Conservation (phyloP, 2,797 vertebrate genomes). For the Dryobates pubescens region DNA sequence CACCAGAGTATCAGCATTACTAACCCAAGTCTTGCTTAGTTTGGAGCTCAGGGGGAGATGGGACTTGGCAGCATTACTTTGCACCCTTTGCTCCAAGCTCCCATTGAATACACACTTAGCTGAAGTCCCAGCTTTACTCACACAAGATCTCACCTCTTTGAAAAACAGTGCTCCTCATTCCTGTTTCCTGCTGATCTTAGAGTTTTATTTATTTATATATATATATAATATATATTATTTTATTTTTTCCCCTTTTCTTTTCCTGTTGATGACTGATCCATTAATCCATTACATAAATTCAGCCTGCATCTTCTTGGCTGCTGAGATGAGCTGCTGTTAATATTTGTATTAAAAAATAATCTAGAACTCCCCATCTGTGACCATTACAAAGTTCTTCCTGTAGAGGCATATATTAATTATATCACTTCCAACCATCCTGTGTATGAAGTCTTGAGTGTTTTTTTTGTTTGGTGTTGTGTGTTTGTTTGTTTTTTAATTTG, state of each 20-base stretch:
- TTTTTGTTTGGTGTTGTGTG: no score
- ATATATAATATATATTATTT: no score
- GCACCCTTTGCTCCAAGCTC: neutral
- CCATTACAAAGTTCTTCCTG: neutral
- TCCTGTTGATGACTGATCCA: neutral
- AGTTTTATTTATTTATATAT: neutral
- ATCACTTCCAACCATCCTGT: neutral
- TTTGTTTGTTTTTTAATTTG: neutral
- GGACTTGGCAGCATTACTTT: neutral
- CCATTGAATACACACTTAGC: neutral
- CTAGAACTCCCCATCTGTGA: neutral
- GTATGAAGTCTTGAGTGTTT: neutral
- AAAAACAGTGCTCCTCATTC: neutral
- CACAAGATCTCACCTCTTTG: neutral
- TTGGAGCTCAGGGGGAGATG: neutral
- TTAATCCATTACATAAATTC: neutral
- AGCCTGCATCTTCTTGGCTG: neutral
- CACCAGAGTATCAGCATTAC: neutral
- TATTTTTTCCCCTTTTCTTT: neutral
- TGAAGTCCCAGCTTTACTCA: neutral
- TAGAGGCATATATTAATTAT: neutral
- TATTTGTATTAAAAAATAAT: neutral
- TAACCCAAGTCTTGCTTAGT: neutral
- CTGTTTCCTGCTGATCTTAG: neutral
- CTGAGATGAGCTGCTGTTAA: neutral